phyloP scores from a whole-genome alignment of 2,797 vertebrate genomes.

The Orestias chungarensis region DNA sequence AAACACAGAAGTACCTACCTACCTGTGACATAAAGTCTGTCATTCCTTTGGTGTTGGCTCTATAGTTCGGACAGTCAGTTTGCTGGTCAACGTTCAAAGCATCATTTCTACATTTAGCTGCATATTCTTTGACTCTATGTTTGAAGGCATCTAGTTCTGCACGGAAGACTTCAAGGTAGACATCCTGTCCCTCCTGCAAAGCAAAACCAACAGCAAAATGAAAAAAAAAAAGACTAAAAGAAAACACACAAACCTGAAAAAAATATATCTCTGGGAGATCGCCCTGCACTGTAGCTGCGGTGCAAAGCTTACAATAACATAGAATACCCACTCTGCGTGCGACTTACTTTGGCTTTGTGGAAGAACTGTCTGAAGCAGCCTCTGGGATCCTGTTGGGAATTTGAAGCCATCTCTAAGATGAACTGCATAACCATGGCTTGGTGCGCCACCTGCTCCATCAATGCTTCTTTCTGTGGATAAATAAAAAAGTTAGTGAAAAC shows the following conservation, averaged over 20 bases:
- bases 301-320: background rate
- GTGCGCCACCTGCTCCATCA: constrained; percentile 98
- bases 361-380: constrained; percentile 98
- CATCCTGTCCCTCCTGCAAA: constrained; percentile 88
- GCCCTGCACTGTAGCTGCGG: background rate
- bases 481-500: background rate
- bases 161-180: constrained; percentile 94
- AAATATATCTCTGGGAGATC: background rate
- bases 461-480: constrained; percentile 87
- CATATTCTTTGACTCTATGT: constrained; percentile 84
- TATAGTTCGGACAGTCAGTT: constrained; percentile 40
- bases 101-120: constrained; percentile 55
- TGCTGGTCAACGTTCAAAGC: constrained; percentile 68
- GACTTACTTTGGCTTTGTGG: constrained; percentile 96
- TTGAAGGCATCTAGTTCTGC: constrained; percentile 94
- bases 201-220: background rate
- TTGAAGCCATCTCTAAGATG: constrained; percentile 96
- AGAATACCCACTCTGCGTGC: background rate
- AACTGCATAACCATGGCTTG: constrained; percentile 98
- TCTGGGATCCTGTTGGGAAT: constrained; percentile 90
- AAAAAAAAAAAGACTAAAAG: background rate
- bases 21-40: constrained; percentile 84
- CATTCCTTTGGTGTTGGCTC: constrained; percentile 80
- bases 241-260: background rate
- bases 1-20: constrained; percentile 58